Percentiles rank a stretch among this genome's conserved stretches.
Conservation (phyloP, 2,888 invertebrate genomes). For the Erebia epiphron region DNA sequence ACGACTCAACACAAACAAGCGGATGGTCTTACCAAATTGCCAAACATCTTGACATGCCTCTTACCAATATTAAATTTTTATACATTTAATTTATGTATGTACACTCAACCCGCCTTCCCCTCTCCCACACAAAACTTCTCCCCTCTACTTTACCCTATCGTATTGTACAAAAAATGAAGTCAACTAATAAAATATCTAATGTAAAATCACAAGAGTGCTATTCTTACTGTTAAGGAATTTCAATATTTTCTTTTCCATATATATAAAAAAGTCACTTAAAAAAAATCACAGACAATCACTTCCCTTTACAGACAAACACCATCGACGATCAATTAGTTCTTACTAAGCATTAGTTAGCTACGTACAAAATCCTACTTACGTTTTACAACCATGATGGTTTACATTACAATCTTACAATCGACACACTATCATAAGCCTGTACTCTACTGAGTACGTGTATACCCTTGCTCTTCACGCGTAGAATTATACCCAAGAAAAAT, state of each 20-base stretch:
- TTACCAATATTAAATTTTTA: constrained; percentile 50
- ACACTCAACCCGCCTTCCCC: constrained; percentile 73
- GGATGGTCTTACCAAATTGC: constrained; percentile 74
- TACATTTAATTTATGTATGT: constrained; percentile 66
- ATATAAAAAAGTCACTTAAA: constrained; percentile 84
- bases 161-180: constrained; percentile 75
- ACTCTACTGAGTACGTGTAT: constrained; percentile 59
- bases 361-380: constrained; percentile 81
- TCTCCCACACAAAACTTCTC: constrained; percentile 45
- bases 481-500: constrained; percentile 21
- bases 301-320: constrained; percentile 82
- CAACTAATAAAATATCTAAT: constrained; percentile 78
- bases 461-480: constrained; percentile 53
- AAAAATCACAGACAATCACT: constrained; percentile 84
- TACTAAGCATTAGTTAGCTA: constrained; percentile 79
- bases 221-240: constrained; percentile 82
- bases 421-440: constrained; percentile 58
- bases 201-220: constrained; percentile 84
- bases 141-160: constrained; percentile 53
- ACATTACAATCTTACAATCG: constrained; percentile 60
- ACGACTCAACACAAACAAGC: constrained; percentile 59
- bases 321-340: constrained; percentile 74
- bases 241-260: constrained; percentile 68
- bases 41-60: constrained; percentile 53
- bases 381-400: constrained; percentile 83